Conservation (phyloP, 2,888 invertebrate genomes). For the Drosophila pegasa region DNA sequence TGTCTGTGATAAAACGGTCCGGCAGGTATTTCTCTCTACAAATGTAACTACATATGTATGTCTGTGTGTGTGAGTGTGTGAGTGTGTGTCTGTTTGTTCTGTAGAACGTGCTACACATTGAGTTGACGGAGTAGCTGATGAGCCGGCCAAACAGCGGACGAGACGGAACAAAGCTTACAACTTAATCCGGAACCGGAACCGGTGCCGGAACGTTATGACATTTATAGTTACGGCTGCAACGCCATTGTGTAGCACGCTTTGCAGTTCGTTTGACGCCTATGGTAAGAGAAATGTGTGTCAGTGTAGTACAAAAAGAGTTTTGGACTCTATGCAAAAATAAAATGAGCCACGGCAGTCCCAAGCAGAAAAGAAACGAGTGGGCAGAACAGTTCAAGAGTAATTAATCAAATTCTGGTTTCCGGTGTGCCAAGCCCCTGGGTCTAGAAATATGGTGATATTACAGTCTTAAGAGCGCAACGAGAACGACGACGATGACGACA, state of each 20-base stretch:
- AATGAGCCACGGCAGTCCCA: constrained; percentile 66
- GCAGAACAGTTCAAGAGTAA: constrained; percentile 20
- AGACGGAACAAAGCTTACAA: constrained; percentile 32
- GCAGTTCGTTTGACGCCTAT: constrained; percentile 21
- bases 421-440: constrained; percentile 47
- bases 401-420: constrained; percentile 38
- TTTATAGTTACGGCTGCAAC: constrained; percentile 7
- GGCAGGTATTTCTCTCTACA: constrained; percentile 48
- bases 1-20: constrained; percentile 51
- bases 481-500: constrained; percentile 17
- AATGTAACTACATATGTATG: constrained; percentile 21
- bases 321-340: constrained; percentile 22
- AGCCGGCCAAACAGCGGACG: constrained; percentile 29
- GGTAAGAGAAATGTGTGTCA: background rate
- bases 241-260: constrained; percentile 47
- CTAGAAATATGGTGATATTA: constrained; percentile 66
- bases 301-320: constrained; percentile 11
- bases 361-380: constrained; percentile 68
- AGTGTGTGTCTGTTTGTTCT: constrained; percentile 9
- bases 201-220: constrained; percentile 14
- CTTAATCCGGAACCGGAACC: constrained; percentile 27
- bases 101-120: constrained; percentile 49
- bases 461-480: constrained; percentile 14
- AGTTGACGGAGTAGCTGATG: constrained; percentile 14
- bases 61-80: constrained; percentile 13